Evolutionary conservation across 1,140 invertebrate species (phyloP), one percentile per base, ranked within the genome.

Genomic region (Macrocentrus cingulum): DNA sequence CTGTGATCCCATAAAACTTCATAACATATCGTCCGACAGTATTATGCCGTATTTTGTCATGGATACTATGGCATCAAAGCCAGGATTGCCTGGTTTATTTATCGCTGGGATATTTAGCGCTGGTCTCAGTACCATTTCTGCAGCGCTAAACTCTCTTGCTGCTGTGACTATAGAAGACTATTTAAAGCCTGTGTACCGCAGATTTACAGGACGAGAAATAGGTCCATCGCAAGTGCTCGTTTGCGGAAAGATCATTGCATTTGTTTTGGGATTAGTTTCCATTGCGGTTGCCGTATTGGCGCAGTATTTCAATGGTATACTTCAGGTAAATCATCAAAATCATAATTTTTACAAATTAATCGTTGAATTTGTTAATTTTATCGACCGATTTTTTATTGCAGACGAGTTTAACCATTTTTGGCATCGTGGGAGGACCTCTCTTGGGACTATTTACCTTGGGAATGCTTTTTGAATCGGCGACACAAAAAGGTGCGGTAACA

Each of bases 161-260:
- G 91, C 92, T 9, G 90, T 95, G n/a, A 92, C 90, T 1, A 81
- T 93, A 53, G 88, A 92, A 67, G 92, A 95, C 77, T 92, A 91
- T 67, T 72, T 91, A 1, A 87, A 87, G 69, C 76, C 76, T 6
- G 1, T 60, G 0, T 73, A 70, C 29, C 60, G 4, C 20, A 66
- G 50, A 18, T 66, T 2, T n/a, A 48, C 56, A 4, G 53, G 58
- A 1, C 45, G 44, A 8, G 67, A 74, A 55, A 60, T 78, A 4
- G 66, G 65, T 34, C 34, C 64, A 37, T 69, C 61, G 20, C 71
- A 57, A 52, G 76, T 66, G 59, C 63, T 81, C 8, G 58, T 81
- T 18, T 61, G 80, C 13, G 80, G 84, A 2, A 90, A 89, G 77
- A 2, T 87, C 0, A 71, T 88, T 50, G 88, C 88, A 1, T 69